Conservation (phyloP, 2,797 vertebrate species). For the Danio tinwini region DNA sequence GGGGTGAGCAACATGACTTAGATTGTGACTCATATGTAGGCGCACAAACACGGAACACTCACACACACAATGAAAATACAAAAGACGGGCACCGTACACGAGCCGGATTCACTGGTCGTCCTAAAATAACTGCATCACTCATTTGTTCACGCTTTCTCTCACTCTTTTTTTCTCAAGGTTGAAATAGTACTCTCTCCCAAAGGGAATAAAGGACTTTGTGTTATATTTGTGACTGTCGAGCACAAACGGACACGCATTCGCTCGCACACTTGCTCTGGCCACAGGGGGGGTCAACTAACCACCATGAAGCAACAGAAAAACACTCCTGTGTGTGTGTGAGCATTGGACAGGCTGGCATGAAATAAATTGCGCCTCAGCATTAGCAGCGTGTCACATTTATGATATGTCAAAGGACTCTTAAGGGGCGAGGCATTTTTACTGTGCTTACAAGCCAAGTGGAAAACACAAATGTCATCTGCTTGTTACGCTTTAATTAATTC, state of each 20-base stretch:
- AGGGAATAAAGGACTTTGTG: slow-evolving; percentile 48
- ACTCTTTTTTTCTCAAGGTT: slow-evolving; percentile 50
- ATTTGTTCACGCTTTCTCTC: background rate
- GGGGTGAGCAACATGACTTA: slow-evolving; percentile 69
- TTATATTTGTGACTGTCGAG: slow-evolving; percentile 42
- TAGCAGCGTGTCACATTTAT: slow-evolving; percentile 20
- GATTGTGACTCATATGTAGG: slow-evolving; percentile 67
- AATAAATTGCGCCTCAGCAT: slow-evolving; percentile 3
- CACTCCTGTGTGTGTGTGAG: background rate
- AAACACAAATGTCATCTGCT: background rate
- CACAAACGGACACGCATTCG: slow-evolving; percentile 17
- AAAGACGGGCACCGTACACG: background rate
- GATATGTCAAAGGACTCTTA: slow-evolving; percentile 3
- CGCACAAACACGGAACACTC: slow-evolving; percentile 53
- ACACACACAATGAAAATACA: slow-evolving; percentile 45
- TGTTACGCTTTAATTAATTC: background rate
- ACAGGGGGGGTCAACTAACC: slow-evolving; percentile 24
- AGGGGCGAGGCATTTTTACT: background rate
- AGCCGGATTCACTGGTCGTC: slow-evolving; percentile 10
- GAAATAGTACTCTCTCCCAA: slow-evolving; percentile 47
- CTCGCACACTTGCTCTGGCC: slow-evolving; percentile 16
- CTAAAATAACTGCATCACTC: slow-evolving; percentile 21
- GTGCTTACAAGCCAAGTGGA: slow-evolving; percentile 13
- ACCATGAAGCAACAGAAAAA: background rate
- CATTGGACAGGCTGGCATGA: background rate